Conservation (phyloP, 2,888 invertebrate species). For the Resseliella maxima region DNA sequence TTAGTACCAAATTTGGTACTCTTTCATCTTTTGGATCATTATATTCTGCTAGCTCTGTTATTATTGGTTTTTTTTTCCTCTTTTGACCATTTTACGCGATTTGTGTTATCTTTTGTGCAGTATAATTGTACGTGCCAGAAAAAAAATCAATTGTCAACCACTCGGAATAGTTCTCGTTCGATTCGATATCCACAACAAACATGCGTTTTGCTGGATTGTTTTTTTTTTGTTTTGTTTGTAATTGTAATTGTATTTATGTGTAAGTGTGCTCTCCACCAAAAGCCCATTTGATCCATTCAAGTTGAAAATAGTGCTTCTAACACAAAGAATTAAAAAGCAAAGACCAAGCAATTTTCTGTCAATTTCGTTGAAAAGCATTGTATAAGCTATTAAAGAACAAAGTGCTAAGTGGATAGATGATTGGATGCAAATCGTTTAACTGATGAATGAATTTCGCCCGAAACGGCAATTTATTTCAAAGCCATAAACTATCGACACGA, state of each 20-base stretch:
- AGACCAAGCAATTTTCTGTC: constrained; percentile 38
- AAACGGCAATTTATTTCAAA: constrained; percentile 47
- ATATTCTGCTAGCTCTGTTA: background rate
- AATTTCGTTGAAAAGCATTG: constrained; percentile 26
- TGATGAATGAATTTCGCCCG: constrained; percentile 29
- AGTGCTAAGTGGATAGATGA: constrained; percentile 48
- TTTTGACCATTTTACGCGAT: constrained; percentile 14
- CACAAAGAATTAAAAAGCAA: background rate
- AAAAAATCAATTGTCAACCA: constrained; percentile 44
- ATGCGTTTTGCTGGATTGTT: background rate
- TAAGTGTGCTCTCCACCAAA: background rate
- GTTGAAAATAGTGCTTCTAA: background rate
- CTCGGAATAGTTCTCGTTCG: constrained; percentile 32
- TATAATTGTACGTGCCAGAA: constrained; percentile 21
- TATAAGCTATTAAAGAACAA: constrained; percentile 29
- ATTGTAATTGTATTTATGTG: background rate
- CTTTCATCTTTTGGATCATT: background rate
- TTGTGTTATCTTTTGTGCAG: constrained; percentile 28
- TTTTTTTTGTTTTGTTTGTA: background rate
- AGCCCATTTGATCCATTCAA: background rate
- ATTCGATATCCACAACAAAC: constrained; percentile 28
- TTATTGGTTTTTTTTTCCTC: background rate
- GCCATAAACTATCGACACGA: constrained; percentile 53
- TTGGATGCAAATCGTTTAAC: constrained; percentile 53
- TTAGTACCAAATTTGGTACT: background rate